Conservation (phyloP, 2,797 vertebrate species). For the Neostethus bicornis region DNA sequence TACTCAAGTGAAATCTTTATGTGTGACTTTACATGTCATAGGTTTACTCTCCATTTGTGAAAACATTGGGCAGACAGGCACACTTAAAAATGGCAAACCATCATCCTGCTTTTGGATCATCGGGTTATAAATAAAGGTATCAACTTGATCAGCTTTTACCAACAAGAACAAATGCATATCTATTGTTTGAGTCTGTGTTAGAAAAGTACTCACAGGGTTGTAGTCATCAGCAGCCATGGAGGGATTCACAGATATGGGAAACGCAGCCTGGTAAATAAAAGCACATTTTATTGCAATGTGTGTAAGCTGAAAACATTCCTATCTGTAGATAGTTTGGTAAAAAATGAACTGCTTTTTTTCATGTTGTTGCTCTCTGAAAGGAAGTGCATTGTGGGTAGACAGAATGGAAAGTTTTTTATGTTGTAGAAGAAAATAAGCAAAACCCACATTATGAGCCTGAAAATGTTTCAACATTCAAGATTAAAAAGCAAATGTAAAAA, state of each 20-base stretch:
- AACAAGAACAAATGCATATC: slow-evolving; percentile 47
- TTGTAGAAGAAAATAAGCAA: not conserved
- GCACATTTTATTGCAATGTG: slow-evolving; percentile 13
- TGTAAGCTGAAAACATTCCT: slow-evolving; percentile 4
- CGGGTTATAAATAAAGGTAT: not conserved
- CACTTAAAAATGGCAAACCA: not conserved
- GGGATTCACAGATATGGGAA: slow-evolving; percentile 74
- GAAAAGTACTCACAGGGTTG: slow-evolving; percentile 82
- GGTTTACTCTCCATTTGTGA: not conserved
- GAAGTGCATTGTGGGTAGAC: slow-evolving; percentile 51
- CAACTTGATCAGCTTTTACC: slow-evolving; percentile 19
- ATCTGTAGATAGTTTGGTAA: not conserved
- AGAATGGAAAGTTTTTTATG: not conserved
- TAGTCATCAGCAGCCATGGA: slow-evolving; percentile 87
- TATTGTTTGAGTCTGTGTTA: slow-evolving; percentile 11
- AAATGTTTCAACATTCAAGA: too few relatives aligned
- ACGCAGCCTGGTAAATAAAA: slow-evolving; percentile 77
- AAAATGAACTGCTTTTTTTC: not conserved
- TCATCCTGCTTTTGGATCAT: not conserved
- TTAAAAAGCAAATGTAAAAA: slow-evolving; percentile 7
- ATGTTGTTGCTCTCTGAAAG: slow-evolving; percentile 16
- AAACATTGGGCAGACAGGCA: not conserved
- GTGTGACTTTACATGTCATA: not conserved
- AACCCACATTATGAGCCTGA: not conserved
- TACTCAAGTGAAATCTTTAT: slow-evolving; percentile 14